These are phyloP conservation scores for Drosophila emarginata DNA, from an alignment of 2,888 invertebrate species.

Conservation along the genomic window DNA sequence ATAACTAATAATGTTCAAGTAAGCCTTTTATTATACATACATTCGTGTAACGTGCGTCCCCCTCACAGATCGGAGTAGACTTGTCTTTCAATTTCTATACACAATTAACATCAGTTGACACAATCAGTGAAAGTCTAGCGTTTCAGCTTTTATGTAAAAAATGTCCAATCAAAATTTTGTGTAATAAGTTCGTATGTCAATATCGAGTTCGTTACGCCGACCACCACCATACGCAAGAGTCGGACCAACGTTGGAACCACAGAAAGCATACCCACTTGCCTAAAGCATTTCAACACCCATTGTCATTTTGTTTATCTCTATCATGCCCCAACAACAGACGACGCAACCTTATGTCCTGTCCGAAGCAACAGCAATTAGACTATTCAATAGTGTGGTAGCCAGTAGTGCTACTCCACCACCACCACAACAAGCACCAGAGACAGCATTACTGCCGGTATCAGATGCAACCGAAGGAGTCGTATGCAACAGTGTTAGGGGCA, in stretches of 20 bases:
- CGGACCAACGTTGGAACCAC: background rate
- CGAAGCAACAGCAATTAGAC: conserved; percentile 65
- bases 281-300: background rate
- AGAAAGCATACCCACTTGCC: conserved; percentile 1
- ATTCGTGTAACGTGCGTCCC: background rate
- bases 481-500: background rate
- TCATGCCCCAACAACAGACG: conserved; percentile 47
- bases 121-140: conserved; percentile 55
- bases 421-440: background rate
- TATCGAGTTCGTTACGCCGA: conserved; percentile 45
- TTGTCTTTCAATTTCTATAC: conserved; percentile 3
- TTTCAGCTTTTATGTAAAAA: conserved; percentile 62
- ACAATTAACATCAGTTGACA: conserved; percentile 13
- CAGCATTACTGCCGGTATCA: background rate
- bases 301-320: background rate
- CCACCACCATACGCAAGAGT: conserved; percentile 3
- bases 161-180: conserved; percentile 64
- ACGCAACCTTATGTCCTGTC: conserved; percentile 38
- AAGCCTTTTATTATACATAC: background rate
- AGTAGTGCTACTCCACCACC: background rate
- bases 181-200: conserved; percentile 55
- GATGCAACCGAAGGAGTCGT: conserved; percentile 1
- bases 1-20: conserved; percentile 17
- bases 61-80: background rate
- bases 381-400: conserved; percentile 59